phyloP scores from a whole-genome alignment of 2,888 invertebrate species.

The Synanthedon tipuliformis region DNA sequence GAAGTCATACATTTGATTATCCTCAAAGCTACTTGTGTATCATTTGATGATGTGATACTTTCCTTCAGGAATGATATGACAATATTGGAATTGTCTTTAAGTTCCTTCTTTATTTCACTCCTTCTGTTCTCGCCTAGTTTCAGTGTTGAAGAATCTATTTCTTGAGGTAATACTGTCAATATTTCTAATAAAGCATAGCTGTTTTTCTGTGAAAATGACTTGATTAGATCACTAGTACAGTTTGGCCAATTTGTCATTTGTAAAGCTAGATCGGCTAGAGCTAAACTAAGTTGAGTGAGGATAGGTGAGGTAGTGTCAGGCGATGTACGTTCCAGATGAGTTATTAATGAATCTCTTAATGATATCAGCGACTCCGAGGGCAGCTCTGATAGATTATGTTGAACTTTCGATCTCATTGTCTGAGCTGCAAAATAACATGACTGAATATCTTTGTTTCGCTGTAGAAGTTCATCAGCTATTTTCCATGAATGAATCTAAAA shows the following conservation, averaged over 20 bases:
- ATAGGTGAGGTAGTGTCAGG: conserved; percentile 85
- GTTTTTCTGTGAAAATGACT: conserved; percentile 77
- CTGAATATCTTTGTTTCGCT: conserved; percentile 87
- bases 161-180: conserved; percentile 94
- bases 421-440: conserved; percentile 99
- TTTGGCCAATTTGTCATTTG: conserved; percentile 95
- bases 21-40: conserved; percentile 77
- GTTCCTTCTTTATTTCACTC: conserved; percentile 83
- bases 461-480: conserved; percentile 92
- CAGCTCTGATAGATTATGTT: conserved; percentile 90
- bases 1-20: conserved; percentile 89
- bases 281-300: conserved; percentile 91
- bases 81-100: conserved; percentile 79
- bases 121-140: conserved; percentile 92
- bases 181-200: conserved; percentile 91
- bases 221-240: conserved; percentile 86
- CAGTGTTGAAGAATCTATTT: conserved; percentile 84
- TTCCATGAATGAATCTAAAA: conserved; percentile 96
- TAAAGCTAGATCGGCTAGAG: conserved; percentile 92
- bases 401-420: conserved; percentile 96
- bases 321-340: conserved; percentile 85
- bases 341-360: conserved; percentile 89
- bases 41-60: conserved; percentile 76
- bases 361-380: conserved; percentile 87
- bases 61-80: conserved; percentile 85